phyloP scores from a whole-genome alignment of 2,113 vertebrate genomes.

The Gopherus evgoodei region DNA sequence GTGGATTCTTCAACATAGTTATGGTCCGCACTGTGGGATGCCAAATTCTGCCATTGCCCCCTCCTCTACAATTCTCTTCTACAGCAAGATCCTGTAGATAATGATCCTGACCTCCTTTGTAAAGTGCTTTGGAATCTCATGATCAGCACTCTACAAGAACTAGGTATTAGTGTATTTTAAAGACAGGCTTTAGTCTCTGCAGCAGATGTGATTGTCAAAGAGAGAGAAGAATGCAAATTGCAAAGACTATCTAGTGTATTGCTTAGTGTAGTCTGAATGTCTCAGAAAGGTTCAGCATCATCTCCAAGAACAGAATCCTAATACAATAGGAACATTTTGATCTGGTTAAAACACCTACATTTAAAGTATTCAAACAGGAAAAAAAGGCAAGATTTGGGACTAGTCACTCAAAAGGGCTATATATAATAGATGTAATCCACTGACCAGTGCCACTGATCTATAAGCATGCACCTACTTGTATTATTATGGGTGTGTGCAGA shows the following conservation, averaged over 20 bases:
- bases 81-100: neutral
- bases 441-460: neutral
- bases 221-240: no score
- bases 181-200: no score
- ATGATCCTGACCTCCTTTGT: no score
- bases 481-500: neutral
- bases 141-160: no score
- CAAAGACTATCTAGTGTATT: neutral
- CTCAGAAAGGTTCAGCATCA: neutral
- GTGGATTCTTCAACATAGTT: neutral
- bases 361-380: neutral
- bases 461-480: neutral
- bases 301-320: neutral
- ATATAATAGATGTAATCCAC: neutral
- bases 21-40: neutral
- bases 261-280: neutral
- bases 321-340: neutral
- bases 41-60: neutral
- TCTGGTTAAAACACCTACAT: neutral
- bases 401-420: neutral
- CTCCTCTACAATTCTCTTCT: neutral
- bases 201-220: no score
- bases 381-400: neutral
- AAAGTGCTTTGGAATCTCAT: no score
- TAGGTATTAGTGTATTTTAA: no score